These are phyloP conservation scores for Orchestia grillus DNA, from an alignment of 1,140 invertebrate species.

Conservation along the genomic window DNA sequence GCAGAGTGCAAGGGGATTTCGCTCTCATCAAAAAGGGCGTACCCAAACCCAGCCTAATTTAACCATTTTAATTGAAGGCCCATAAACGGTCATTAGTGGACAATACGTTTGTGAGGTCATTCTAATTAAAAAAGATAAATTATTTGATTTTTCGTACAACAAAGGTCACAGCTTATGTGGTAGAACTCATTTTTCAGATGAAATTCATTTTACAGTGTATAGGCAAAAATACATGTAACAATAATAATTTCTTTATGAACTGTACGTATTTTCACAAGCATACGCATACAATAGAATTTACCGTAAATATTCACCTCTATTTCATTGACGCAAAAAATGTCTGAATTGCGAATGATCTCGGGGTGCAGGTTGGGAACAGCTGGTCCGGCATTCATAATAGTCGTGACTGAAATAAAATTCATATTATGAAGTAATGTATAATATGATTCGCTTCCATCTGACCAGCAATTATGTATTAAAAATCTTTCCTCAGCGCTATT, in stretches of 20 bases:
- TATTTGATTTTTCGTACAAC: too few relatives aligned
- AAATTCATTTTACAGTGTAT: background rate
- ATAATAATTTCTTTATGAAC: background rate
- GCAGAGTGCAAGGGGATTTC: too few relatives aligned
- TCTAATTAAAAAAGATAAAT: too few relatives aligned
- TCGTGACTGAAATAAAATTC: conserved; percentile 67
- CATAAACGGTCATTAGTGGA: too few relatives aligned
- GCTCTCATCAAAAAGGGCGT: too few relatives aligned
- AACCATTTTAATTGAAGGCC: too few relatives aligned
- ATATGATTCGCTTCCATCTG: background rate
- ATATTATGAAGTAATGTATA: background rate
- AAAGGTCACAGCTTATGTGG: too few relatives aligned
- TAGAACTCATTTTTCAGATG: background rate
- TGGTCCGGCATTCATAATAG: conserved; percentile 91
- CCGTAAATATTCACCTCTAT: conserved; percentile 75
- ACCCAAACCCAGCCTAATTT: too few relatives aligned
- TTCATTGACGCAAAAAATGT: conserved; percentile 94
- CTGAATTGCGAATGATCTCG: conserved; percentile 78
- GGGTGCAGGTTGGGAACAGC: conserved; percentile 76
- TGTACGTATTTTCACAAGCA: background rate
- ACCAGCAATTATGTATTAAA: background rate
- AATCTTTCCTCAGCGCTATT: background rate
- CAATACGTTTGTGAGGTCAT: too few relatives aligned
- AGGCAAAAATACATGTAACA: background rate
- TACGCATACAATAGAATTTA: background rate